These are phyloP conservation scores for Mungos mungo DNA, from an alignment of 2,113 vertebrate genomes.

Conservation along the genomic window DNA sequence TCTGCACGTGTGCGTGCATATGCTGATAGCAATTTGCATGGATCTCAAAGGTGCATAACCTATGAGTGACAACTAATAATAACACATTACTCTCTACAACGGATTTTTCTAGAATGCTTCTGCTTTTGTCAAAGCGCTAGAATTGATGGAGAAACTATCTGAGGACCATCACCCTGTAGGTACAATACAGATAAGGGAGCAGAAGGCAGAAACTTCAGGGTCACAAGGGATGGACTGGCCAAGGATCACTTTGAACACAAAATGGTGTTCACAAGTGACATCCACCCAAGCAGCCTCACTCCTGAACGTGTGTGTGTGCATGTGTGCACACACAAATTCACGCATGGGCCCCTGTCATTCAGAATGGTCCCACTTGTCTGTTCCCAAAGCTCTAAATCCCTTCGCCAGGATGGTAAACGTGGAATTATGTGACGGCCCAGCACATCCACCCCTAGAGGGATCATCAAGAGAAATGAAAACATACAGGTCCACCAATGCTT, in stretches of 20 bases:
- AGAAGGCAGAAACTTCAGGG: not conserved
- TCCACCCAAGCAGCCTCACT: not conserved
- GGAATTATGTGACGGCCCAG: not conserved
- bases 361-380: not conserved
- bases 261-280: not conserved
- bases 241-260: not conserved
- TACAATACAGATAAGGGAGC: not conserved
- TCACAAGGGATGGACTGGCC: not conserved
- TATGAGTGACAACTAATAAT: not conserved
- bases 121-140: not conserved
- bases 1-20: not conserved
- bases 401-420: not conserved
- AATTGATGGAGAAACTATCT: not conserved
- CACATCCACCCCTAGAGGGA: not conserved
- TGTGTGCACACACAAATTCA: not conserved
- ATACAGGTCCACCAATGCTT: not conserved
- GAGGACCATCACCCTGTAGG: not conserved
- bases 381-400: not conserved
- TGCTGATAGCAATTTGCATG: not conserved
- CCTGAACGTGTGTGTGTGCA: fast-evolving
- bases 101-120: not conserved
- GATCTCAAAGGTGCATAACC: not conserved
- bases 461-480: not conserved
- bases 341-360: fast-evolving
- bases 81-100: not conserved